These are phyloP conservation scores for Rhynchopsitta pachyrhyncha DNA, from an alignment of 2,113 vertebrate genomes.

Conservation along the genomic window DNA sequence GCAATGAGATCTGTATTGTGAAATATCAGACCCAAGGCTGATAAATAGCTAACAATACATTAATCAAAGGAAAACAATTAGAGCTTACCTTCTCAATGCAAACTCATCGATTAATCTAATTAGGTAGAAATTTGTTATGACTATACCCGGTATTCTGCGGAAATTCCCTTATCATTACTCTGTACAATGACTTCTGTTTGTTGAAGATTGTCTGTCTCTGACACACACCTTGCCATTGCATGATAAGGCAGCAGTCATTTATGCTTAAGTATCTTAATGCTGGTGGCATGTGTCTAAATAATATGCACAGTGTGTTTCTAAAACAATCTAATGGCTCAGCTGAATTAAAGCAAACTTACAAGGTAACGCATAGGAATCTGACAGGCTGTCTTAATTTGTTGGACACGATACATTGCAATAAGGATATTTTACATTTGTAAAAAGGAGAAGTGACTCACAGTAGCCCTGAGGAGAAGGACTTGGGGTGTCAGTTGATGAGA, in stretches of 20 bases:
- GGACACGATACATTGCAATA: background rate
- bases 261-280: background rate
- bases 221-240: background rate
- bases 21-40: background rate
- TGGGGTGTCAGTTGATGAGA: background rate
- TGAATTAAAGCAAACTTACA: conserved; percentile 1
- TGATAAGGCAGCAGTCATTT: background rate
- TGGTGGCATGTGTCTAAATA: conserved; percentile 6
- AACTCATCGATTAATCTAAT: background rate
- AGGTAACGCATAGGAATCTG: background rate
- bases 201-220: background rate
- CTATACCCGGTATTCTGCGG: background rate
- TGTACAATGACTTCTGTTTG: background rate
- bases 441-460: background rate
- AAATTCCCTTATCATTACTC: background rate
- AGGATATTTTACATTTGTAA: background rate
- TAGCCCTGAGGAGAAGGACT: background rate
- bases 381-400: background rate
- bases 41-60: background rate
- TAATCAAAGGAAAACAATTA: background rate
- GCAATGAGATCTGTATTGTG: background rate
- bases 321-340: background rate
- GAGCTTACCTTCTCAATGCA: background rate
- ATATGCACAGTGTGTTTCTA: background rate
- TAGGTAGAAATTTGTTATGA: background rate